Conservation (phyloP, 2,888 invertebrate genomes). For the Catocala sponsa region DNA sequence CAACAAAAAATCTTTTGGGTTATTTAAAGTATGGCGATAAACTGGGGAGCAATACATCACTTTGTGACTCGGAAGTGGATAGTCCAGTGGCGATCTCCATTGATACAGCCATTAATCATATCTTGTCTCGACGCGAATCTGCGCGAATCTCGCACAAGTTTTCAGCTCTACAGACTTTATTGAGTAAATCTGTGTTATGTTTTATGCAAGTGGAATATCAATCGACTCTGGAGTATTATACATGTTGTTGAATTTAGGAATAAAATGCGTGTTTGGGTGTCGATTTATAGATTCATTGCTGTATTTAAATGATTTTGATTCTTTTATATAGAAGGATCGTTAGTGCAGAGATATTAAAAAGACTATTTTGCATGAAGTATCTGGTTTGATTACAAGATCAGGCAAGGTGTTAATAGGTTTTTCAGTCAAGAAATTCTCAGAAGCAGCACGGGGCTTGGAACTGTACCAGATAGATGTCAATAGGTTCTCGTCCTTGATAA, state of each 20-base stretch:
- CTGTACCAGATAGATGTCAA: too few relatives aligned
- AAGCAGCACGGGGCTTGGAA: too few relatives aligned
- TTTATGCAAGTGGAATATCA: constrained; percentile 6
- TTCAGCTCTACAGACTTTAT: constrained; percentile 41
- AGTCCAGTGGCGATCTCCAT: constrained; percentile 64
- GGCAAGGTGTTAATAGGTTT: too few relatives aligned
- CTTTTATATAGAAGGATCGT: too few relatives aligned
- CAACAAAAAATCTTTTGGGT: constrained; percentile 11
- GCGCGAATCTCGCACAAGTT: constrained; percentile 35
- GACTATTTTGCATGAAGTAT: too few relatives aligned
- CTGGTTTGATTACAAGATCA: too few relatives aligned
- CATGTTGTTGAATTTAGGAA: not conserved
- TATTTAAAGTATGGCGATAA: constrained; percentile 44
- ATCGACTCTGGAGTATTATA: not conserved
- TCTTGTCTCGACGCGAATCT: constrained; percentile 54
- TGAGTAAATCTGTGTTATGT: constrained; percentile 38
- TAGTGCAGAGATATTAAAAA: too few relatives aligned
- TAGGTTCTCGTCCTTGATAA: too few relatives aligned
- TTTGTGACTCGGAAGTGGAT: constrained; percentile 44
- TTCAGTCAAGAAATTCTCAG: too few relatives aligned
- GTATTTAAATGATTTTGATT: too few relatives aligned
- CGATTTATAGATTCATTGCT: too few relatives aligned
- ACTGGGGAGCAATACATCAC: constrained; percentile 62
- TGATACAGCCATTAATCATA: constrained; percentile 73
- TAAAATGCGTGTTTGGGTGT: too few relatives aligned